phyloP scores from a whole-genome alignment of 2,797 vertebrate species.

The Tadarida brasiliensis region DNA sequence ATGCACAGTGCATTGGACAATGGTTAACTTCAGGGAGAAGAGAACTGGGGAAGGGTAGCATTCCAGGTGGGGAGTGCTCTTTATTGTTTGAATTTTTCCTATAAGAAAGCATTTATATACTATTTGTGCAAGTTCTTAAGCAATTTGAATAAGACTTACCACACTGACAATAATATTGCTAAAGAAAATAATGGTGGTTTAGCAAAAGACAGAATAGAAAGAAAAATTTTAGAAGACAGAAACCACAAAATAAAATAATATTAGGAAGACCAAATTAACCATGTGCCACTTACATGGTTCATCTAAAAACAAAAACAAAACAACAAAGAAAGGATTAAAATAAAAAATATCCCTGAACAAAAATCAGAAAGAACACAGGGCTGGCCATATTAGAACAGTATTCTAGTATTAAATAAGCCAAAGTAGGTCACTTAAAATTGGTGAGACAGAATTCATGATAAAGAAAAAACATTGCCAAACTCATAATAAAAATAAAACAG shows the following conservation, averaged over 20 bases:
- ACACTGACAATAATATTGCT: neutral
- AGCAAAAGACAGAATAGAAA: neutral
- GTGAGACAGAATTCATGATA: neutral
- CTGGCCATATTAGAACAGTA: neutral
- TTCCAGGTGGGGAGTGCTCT: neutral
- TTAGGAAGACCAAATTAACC: neutral
- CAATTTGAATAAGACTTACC: neutral
- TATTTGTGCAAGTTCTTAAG: neutral
- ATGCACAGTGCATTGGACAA: neutral
- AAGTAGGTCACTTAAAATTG: neutral
- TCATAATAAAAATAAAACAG: conserved; percentile 4
- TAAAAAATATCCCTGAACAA: neutral
- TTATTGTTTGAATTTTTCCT: neutral
- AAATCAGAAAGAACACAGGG: neutral
- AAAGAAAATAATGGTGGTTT: neutral
- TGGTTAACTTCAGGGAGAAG: neutral
- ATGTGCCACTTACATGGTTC: neutral
- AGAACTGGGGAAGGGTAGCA: neutral
- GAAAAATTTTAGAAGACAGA: neutral
- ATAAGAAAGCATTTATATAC: neutral
- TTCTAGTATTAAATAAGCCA: neutral
- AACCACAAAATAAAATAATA: conserved; percentile 17
- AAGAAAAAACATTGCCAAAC: neutral
- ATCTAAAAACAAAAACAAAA: neutral
- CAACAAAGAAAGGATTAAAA: neutral